These are phyloP conservation scores for Dendrolimus kikuchii DNA, from an alignment of 1,140 invertebrate species.

Conservation along the genomic window DNA sequence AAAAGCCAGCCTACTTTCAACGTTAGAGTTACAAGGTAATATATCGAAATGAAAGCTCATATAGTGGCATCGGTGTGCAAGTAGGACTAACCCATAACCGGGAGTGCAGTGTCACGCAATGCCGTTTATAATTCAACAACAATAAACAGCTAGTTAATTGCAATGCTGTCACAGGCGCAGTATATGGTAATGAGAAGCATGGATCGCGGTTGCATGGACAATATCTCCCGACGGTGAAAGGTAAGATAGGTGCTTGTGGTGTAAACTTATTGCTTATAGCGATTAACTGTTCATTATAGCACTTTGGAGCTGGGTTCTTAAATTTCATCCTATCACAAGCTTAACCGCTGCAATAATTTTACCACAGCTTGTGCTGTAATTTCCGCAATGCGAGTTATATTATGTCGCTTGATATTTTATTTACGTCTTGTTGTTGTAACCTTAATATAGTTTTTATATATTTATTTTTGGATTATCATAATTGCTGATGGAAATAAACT, in stretches of 20 bases:
- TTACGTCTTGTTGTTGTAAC: too few species aligned
- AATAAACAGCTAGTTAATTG: conserved; percentile 71
- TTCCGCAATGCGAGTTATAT: too few species aligned
- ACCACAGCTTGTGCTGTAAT: too few species aligned
- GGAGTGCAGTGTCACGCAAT: conserved; percentile 54
- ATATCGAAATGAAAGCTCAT: conserved; percentile 18
- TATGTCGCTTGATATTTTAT: too few species aligned
- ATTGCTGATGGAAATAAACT: too few species aligned
- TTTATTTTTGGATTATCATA: too few species aligned
- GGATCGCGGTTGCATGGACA: conserved; percentile 62
- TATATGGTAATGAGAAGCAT: conserved; percentile 69
- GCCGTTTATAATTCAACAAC: conserved; percentile 68
- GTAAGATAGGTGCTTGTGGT: conserved; percentile 28
- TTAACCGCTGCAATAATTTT: too few species aligned
- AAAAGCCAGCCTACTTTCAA: neutral
- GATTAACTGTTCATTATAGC: too few species aligned
- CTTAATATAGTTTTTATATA: too few species aligned
- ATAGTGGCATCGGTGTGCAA: too few species aligned
- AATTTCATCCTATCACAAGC: too few species aligned
- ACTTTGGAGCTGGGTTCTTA: too few species aligned
- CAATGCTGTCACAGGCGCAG: conserved; percentile 64
- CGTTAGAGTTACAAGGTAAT: conserved; percentile 12
- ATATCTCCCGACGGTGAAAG: conserved; percentile 68
- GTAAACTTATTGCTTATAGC: conserved; percentile 5
- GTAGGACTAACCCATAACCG: conserved; percentile 24